Evolutionary conservation across 1,140 invertebrate species (phyloP).

Genomic region (Pollicipes pollicipes): DNA sequence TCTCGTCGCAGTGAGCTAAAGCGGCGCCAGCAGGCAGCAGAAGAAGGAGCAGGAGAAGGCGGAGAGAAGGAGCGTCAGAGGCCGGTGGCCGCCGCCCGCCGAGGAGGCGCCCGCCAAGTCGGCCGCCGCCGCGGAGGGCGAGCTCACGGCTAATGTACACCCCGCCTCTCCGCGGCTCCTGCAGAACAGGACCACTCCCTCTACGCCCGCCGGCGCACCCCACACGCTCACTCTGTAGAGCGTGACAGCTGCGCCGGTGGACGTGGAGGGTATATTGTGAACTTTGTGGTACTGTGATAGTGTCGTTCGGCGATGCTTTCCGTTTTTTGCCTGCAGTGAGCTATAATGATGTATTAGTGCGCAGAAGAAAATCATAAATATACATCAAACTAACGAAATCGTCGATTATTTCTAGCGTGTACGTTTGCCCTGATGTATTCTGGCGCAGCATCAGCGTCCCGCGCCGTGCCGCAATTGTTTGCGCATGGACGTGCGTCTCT

Average conservation of each 20-base stretch:
- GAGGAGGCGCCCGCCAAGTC: constrained; percentile 25
- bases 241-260: too few species aligned
- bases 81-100: constrained; percentile 19
- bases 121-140: constrained; percentile 13
- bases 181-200: too few species aligned
- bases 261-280: constrained; percentile 8
- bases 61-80: constrained; percentile 47
- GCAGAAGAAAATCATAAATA: too few species aligned
- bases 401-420: background rate
- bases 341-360: background rate
- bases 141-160: constrained; percentile 4
- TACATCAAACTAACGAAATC: background rate
- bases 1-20: constrained; percentile 67
- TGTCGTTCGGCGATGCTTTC: background rate
- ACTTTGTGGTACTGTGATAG: background rate
- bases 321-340: background rate
- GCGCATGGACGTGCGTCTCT: too few species aligned
- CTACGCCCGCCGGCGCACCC: too few species aligned
- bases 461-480: too few species aligned
- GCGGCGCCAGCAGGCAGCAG: constrained; percentile 67
- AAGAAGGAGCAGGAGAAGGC: constrained; percentile 83
- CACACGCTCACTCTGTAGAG: too few species aligned
- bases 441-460: too few species aligned
- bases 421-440: background rate
- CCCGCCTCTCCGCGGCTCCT: too few species aligned